Conservation (phyloP, 2,888 invertebrate species). For the Megalurothrips usitatus region DNA sequence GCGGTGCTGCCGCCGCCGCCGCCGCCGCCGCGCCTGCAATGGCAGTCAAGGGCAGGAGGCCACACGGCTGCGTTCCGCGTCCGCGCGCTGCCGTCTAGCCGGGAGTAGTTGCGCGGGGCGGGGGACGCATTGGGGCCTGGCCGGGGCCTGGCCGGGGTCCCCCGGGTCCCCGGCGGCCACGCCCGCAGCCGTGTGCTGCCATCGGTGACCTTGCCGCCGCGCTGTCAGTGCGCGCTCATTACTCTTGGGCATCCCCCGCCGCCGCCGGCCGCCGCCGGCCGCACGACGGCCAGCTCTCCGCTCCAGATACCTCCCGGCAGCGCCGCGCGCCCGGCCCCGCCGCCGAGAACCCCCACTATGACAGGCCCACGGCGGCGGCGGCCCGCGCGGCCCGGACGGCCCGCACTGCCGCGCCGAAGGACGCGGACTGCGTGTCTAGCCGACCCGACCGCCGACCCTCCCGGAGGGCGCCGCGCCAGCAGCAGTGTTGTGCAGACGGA, state of each 20-base stretch:
- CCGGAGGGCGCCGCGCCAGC: neutral
- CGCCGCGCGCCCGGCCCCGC: neutral
- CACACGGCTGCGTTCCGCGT: conserved; percentile 8
- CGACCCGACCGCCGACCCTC: too few species aligned
- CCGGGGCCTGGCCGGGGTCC: neutral
- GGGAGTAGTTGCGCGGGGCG: neutral
- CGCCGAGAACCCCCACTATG: neutral
- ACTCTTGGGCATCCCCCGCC: neutral
- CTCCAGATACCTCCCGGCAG: neutral
- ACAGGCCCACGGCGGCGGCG: too few species aligned
- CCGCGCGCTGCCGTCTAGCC: neutral
- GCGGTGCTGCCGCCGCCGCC: neutral
- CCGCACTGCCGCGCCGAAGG: too few species aligned
- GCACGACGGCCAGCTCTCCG: neutral
- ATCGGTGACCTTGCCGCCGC: neutral
- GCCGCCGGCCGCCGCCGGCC: neutral
- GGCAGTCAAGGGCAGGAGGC: conserved; percentile 8
- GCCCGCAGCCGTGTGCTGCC: neutral
- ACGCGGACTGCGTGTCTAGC: too few species aligned
- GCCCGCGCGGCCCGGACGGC: too few species aligned
- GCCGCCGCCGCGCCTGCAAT: neutral
- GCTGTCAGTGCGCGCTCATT: conserved; percentile 18
- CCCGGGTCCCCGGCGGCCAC: neutral
- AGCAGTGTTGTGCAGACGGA: neutral
- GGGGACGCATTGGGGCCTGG: neutral